Evolutionary conservation across 1,140 invertebrate genomes (phyloP).

Genomic region (Aphelenchoides fujianensis): DNA sequence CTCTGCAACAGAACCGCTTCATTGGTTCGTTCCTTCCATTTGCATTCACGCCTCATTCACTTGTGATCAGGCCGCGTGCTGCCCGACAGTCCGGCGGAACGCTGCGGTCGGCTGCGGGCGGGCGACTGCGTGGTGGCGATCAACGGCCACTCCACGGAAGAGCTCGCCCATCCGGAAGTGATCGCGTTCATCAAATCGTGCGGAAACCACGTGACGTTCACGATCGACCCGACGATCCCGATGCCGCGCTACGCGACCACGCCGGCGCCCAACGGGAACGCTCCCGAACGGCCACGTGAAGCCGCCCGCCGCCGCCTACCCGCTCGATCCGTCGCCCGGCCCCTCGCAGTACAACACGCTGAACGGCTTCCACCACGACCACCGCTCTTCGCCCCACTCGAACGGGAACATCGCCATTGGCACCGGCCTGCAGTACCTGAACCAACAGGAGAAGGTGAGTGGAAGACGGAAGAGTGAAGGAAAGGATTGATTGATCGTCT

Average conservation of each 20-base stretch:
- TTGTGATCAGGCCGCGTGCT: conserved; percentile 80
- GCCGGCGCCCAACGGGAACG: not conserved
- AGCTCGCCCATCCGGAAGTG: conserved; percentile 85
- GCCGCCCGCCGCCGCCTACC: too few species aligned
- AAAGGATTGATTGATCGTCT: not conserved
- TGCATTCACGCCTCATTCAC: too few species aligned
- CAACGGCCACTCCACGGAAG: conserved; percentile 84
- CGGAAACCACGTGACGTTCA: conserved; percentile 51
- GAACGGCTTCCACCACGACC: not conserved
- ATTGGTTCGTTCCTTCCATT: too few species aligned
- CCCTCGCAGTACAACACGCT: not conserved
- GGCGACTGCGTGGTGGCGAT: conserved; percentile 93
- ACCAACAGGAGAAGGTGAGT: conserved; percentile 14
- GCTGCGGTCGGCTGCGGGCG: conserved; percentile 81
- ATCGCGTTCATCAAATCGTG: conserved; percentile 53
- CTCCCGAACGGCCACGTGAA: not conserved
- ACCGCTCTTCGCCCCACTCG: not conserved
- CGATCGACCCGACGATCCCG: conserved; percentile 50
- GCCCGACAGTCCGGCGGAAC: conserved; percentile 87
- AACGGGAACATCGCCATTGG: not conserved
- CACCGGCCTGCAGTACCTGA: conserved; percentile 7
- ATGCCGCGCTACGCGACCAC: conserved; percentile 13
- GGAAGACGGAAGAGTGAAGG: not conserved
- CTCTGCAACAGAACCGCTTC: conserved; percentile 84
- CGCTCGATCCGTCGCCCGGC: not conserved